A percentile compares a stretch with the other conserved stretches of the same genome.
Evolutionary conservation across 2,888 invertebrate species (phyloP).

Genomic region (Apeira syringaria): DNA sequence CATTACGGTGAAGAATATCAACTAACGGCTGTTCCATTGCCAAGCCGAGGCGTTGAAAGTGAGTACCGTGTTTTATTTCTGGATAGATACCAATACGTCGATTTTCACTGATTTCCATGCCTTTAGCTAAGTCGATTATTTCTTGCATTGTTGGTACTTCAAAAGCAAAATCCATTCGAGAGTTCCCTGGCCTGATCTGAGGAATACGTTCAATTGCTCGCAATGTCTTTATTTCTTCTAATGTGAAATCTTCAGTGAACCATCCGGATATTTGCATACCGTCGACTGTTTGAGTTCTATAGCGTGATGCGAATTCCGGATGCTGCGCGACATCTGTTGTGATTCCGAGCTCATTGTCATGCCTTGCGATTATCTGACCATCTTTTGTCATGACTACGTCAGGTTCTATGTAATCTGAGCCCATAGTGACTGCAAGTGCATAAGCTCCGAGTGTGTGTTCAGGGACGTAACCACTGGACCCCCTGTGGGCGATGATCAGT

Average conservation of each 20-base stretch:
- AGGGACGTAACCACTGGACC: conserved; percentile 71
- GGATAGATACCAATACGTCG: conserved; percentile 68
- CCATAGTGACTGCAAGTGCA: conserved; percentile 70
- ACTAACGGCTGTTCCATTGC: conserved; percentile 65
- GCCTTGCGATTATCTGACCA: conserved; percentile 65
- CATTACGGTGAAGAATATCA: conserved; percentile 60
- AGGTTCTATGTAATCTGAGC: conserved; percentile 72
- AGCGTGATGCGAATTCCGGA: conserved; percentile 62
- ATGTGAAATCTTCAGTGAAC: conserved; percentile 75
- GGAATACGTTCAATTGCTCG: conserved; percentile 69
- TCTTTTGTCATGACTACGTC: conserved; percentile 73
- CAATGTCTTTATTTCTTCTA: conserved; percentile 67
- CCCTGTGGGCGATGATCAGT: conserved; percentile 67
- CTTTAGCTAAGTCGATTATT: conserved; percentile 67
- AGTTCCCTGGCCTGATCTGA: conserved; percentile 60
- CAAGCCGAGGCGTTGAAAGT: conserved; percentile 61
- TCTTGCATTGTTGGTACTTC: conserved; percentile 69
- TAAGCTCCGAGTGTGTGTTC: conserved; percentile 74
- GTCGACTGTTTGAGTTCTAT: conserved; percentile 59
- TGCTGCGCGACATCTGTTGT: conserved; percentile 61
- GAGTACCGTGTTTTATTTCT: conserved; percentile 69
- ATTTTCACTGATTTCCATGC: conserved; percentile 56
- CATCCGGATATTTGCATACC: conserved; percentile 56
- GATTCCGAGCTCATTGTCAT: conserved; percentile 67
- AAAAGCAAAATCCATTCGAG: conserved; percentile 59